Base-by-base conservation (phyloP, 2,113 vertebrate genomes). In the Amblyopsis rosae region DNA sequence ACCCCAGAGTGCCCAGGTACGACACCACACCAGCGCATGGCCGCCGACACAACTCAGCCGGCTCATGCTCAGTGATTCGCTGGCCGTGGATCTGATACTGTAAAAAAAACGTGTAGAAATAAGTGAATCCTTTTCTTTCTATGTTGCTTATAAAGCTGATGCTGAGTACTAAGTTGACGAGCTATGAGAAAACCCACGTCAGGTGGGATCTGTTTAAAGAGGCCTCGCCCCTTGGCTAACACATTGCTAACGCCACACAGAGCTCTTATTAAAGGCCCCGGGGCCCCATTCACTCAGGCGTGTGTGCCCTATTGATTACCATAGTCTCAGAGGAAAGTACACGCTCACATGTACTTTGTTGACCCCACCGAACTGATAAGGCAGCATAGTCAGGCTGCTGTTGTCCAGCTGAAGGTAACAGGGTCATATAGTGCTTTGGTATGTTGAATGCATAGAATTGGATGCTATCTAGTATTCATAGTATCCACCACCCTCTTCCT, bases 1-100 rank as follows among this genome's bases (percentile, higher is more conserved):
- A 98, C 82, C 96, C 96, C 75, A 89, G 96, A 85, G 96, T 98
- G 59, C 96, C 96, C 46, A 93, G 96, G 96, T 98, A 92, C 0
- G 45, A 41, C 35, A 8, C 35, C 35, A 41, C 35, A 41, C 5
- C 26, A 41, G 6, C 7, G 35, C 7, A 5, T 5, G 35, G 35
- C 5, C 5, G 5, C 35, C 7, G 7, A 41, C 35, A 8, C 35
- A 6, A 8, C 35, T 41, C 35, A 41, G 35, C 4, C 35, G 35
- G 35, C 35, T 41, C 35, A 7, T 1, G 1, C 7, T 41, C 35
- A 8, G 3, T 5, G 35, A 41, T 41, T 41, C 1, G 35, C 35
- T 41, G 35, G 35, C 35, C 35, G 7, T 6, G 35, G 7, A 41
- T 41, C 35, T 41, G 35, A 41, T 41, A 41, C 7, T 41, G 35